These are phyloP conservation scores for Bovichtus variegatus DNA, from an alignment of 2,797 vertebrate genomes.

Conservation along the genomic window DNA sequence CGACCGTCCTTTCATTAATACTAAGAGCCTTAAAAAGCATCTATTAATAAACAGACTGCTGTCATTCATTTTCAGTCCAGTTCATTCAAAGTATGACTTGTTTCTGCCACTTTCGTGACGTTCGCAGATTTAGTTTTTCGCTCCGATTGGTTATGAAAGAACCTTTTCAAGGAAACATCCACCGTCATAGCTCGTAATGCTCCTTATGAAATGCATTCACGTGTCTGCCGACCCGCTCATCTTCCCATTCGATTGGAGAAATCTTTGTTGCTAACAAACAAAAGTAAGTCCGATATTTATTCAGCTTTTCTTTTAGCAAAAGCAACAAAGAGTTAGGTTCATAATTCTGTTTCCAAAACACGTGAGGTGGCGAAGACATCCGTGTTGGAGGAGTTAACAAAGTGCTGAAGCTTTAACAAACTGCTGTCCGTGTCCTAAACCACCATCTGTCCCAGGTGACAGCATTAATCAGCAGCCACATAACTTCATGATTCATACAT, in stretches of 20 bases:
- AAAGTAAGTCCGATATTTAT: too few species aligned
- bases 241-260: too few species aligned
- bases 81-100: neutral
- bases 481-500: neutral
- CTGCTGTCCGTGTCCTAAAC: too few species aligned
- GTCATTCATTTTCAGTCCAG: neutral
- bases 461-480: conserved; percentile 6
- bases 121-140: neutral
- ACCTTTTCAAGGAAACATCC: neutral
- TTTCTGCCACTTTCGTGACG: neutral
- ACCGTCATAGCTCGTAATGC: neutral
- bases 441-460: neutral
- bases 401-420: too few species aligned
- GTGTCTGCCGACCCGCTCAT: too few species aligned
- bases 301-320: too few species aligned
- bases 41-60: conserved; percentile 8
- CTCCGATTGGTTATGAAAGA: neutral
- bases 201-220: neutral
- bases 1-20: neutral
- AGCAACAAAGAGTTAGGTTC: too few species aligned
- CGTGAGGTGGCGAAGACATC: too few species aligned
- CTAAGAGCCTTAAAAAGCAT: neutral
- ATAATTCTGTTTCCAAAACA: too few species aligned
- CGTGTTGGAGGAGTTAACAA: too few species aligned
- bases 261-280: too few species aligned